Conservation (phyloP, 1,140 invertebrate genomes). For the Pseudomyrmex flavicornis region DNA sequence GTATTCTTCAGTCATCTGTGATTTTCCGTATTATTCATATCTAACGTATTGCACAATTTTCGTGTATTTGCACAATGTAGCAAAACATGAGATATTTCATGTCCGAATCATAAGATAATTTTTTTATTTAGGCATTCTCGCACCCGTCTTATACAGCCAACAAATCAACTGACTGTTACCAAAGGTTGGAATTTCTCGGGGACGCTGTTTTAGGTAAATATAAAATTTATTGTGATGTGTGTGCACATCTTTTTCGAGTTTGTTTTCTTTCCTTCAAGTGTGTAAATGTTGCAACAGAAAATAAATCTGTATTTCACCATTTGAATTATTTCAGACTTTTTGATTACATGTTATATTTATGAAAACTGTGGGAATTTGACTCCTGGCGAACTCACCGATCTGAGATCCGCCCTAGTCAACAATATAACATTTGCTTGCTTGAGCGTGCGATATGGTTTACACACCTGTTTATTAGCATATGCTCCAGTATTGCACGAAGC, state of each 20-base stretch:
- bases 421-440: slow-evolving; percentile 97
- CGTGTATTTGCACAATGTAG: slow-evolving; percentile 15
- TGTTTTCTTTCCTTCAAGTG: too few species aligned
- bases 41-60: not conserved
- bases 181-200: slow-evolving; percentile 71
- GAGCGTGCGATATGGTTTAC: slow-evolving; percentile 93
- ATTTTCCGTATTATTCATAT: not conserved
- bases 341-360: slow-evolving; percentile 95
- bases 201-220: slow-evolving; percentile 67
- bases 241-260: too few species aligned
- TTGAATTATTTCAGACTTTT: slow-evolving; percentile 88
- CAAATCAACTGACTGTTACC: slow-evolving; percentile 61
- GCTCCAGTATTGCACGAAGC: slow-evolving; percentile 88
- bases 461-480: slow-evolving; percentile 89
- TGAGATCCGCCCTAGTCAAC: slow-evolving; percentile 97
- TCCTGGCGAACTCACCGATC: slow-evolving; percentile 95
- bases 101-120: not conserved
- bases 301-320: not conserved
- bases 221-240: not conserved
- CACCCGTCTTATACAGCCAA: slow-evolving; percentile 60
- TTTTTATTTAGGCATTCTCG: slow-evolving; percentile 54
- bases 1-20: not conserved
- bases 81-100: not conserved
- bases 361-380: slow-evolving; percentile 89
- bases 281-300: too few species aligned